Evolutionary conservation across 2,113 vertebrate species (phyloP).

Genomic region (Colaptes auratus): DNA sequence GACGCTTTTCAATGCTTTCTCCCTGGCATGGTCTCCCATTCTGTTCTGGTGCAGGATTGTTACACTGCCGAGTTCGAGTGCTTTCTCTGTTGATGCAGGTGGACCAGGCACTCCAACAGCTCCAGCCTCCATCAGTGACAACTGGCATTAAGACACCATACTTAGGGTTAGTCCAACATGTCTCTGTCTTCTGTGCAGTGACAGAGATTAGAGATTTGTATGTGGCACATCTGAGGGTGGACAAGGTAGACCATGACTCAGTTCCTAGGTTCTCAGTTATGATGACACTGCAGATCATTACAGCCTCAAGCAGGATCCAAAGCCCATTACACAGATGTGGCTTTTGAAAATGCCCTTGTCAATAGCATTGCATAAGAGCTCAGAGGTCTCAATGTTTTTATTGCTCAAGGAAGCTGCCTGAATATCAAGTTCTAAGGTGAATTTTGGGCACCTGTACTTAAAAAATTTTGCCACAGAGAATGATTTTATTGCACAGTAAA

Average conservation of each 20-base stretch:
- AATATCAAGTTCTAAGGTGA: not conserved
- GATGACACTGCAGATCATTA: not conserved
- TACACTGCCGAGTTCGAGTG: constrained; percentile 74
- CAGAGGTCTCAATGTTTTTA: not conserved
- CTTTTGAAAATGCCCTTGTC: not conserved
- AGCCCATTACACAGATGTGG: not conserved
- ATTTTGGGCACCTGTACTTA: not conserved
- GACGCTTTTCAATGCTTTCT: constrained; percentile 39
- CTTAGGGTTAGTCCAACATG: not conserved
- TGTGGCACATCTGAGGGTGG: not conserved
- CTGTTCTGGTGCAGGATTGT: constrained; percentile 33
- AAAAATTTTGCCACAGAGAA: not conserved
- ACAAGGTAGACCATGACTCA: not conserved
- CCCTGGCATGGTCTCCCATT: constrained; percentile 74
- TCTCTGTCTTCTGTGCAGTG: not conserved
- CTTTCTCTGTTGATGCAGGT: constrained; percentile 57
- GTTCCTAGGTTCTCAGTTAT: not conserved
- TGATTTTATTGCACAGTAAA: not conserved
- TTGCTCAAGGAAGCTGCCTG: not conserved
- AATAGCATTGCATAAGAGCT: not conserved
- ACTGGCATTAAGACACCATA: not conserved
- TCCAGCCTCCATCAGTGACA: constrained; percentile 77
- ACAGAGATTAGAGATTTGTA: not conserved
- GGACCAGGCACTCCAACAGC: constrained; percentile 80
- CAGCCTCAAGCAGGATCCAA: not conserved